These are phyloP conservation scores for Elgaria multicarinata DNA, from an alignment of 2,113 vertebrate genomes.

Conservation along the genomic window DNA sequence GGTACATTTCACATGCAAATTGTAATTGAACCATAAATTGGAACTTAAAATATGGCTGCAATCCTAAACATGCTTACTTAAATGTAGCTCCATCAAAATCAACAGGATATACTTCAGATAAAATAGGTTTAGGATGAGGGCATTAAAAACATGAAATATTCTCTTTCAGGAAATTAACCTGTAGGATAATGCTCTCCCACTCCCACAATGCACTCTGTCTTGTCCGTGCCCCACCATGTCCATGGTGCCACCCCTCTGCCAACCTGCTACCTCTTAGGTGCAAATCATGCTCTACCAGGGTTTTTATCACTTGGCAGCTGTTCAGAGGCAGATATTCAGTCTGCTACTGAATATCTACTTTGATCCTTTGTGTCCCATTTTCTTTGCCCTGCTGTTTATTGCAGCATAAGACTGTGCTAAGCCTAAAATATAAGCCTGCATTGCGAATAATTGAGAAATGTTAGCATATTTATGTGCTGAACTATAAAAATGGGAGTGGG, in stretches of 20 bases:
- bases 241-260: too few species aligned
- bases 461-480: neutral
- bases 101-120: neutral
- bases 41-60: neutral
- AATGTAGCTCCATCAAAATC: neutral
- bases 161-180: too few species aligned
- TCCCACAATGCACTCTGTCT: too few species aligned
- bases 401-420: neutral
- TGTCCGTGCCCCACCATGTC: too few species aligned
- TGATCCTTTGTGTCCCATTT: neutral
- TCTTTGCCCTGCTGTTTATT: neutral
- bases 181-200: too few species aligned
- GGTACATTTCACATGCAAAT: neutral
- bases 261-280: too few species aligned
- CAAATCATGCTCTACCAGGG: neutral
- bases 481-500: neutral
- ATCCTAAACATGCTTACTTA: neutral
- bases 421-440: neutral
- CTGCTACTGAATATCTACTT: neutral
- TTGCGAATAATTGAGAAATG: neutral
- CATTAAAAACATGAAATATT: too few species aligned
- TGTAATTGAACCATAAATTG: neutral
- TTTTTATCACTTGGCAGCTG: neutral
- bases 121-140: neutral
- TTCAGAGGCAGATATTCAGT: neutral